Percentiles rank a stretch among this genome's conserved stretches.
Conservation (phyloP, 92 coral and sea anemone genomes). For the Porites lobata region DNA sequence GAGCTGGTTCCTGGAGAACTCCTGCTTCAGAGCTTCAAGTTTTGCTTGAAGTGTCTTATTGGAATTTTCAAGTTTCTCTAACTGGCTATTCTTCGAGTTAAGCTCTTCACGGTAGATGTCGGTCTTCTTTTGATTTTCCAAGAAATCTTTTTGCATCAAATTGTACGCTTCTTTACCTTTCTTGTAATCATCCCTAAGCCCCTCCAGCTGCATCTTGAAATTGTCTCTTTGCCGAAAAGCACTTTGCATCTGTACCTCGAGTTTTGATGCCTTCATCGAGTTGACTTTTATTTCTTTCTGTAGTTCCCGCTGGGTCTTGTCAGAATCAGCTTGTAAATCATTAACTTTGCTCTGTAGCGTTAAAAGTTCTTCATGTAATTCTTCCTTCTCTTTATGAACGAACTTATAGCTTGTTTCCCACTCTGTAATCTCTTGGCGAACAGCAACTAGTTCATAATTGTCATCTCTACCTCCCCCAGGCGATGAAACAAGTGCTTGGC, state of each 20-base stretch:
- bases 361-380: slow-evolving; percentile 87
- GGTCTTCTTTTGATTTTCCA: slow-evolving; percentile 88
- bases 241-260: slow-evolving; percentile 93
- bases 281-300: slow-evolving; percentile 91
- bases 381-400: slow-evolving; percentile 95
- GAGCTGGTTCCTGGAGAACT: slow-evolving; percentile 87
- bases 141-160: slow-evolving; percentile 87
- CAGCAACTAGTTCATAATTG: slow-evolving; percentile 80
- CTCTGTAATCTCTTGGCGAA: slow-evolving; percentile 89
- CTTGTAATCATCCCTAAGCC: slow-evolving; percentile 85
- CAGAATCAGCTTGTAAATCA: slow-evolving; percentile 89
- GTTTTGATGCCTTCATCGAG: slow-evolving; percentile 86
- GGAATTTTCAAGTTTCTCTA: slow-evolving; percentile 85
- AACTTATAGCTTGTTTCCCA: slow-evolving; percentile 93
- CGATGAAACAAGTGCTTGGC: slow-evolving; percentile 83
- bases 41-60: slow-evolving; percentile 88
- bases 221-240: slow-evolving; percentile 89
- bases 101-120: slow-evolving; percentile 90
- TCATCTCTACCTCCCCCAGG: slow-evolving; percentile 63
- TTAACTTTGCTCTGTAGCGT: slow-evolving; percentile 82
- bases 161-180: slow-evolving; percentile 87
- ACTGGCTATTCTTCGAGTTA: slow-evolving; percentile 78
- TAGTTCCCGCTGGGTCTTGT: slow-evolving; percentile 87
- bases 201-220: slow-evolving; percentile 89
- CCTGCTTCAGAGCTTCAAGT: slow-evolving; percentile 91